Base-by-base conservation (phyloP, 2,797 vertebrate species). In the Sternotherus odoratus region DNA sequence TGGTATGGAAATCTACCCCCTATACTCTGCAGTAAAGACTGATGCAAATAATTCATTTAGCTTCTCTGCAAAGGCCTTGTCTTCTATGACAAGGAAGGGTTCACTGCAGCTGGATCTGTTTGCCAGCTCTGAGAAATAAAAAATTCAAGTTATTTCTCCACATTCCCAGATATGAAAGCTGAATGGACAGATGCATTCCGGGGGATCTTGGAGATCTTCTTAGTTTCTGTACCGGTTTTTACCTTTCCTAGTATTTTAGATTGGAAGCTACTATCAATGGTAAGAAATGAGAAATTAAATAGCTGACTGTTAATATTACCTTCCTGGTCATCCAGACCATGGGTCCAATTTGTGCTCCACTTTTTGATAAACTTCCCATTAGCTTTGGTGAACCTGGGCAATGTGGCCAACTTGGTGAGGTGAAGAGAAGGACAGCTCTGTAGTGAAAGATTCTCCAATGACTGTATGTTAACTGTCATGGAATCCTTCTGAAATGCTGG, bases 381-480 rank as follows among this genome's bases (percentile, higher is more conserved):
- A 46, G 50, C 24, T 0, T 0, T 21, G 23, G 24, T 33, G 80
- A 54, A 50, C 3, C 12, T 75, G 77, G 69, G 48, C 19, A 83
- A 60, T 82, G 69, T 50, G 84, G 51, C 24, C 60, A 77, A 23
- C 78, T n/a, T n/a, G 51, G 43, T 36, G 80, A 5, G 85, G 26
- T 54, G 74, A 79, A 28, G 0, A 4, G 26, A 21, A 2, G 56
- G 79, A 24, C 33, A 89, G 21, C 53, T 33, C 1, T 1, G 75
- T 54, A 5, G 1, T 48, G 48, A 48, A 49, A 9, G 36, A 43
- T 85, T 75, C 91, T 80, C 84, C 74, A 16, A 2, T 33, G 50
- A 0, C 78, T 12, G 36, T 1, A 1, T n/a, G 74, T 72, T 66
- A 28, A 49, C 30, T 72, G 21, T 72, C 66, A 43, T 3, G 66